A percentile compares a stretch with the other conserved stretches of the same genome.
Conservation (phyloP, 2,888 invertebrate species). For the Hirtodrosophila duncani region DNA sequence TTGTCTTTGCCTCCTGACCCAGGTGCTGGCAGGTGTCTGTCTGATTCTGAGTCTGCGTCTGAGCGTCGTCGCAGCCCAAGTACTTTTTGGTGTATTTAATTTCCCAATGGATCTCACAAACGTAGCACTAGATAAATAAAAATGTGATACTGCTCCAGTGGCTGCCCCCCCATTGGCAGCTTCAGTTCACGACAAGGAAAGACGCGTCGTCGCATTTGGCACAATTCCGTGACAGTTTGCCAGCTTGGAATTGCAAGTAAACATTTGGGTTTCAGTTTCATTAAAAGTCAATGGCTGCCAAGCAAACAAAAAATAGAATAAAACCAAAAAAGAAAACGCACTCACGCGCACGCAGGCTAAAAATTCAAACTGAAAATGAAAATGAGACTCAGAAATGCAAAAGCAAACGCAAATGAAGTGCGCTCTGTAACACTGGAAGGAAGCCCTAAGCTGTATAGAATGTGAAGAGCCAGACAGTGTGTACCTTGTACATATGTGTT, state of each 20-base stretch:
- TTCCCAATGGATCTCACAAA: slow-evolving; percentile 28
- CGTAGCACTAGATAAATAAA: slow-evolving; percentile 23
- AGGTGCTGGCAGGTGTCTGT: slow-evolving; percentile 3
- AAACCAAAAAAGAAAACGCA: slow-evolving; percentile 2
- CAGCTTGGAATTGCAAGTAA: slow-evolving; percentile 12
- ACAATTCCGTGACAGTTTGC: slow-evolving; percentile 1
- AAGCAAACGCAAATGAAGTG: too few relatives aligned
- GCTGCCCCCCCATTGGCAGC: neutral
- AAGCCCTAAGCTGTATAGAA: too few relatives aligned
- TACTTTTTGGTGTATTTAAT: slow-evolving; percentile 25
- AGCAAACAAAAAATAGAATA: slow-evolving; percentile 13
- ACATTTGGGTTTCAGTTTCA: slow-evolving; percentile 16
- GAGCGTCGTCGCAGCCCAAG: slow-evolving; percentile 5
- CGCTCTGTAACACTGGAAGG: too few relatives aligned
- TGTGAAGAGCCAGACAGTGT: too few relatives aligned
- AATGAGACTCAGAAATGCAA: neutral
- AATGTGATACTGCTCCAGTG: slow-evolving; percentile 16
- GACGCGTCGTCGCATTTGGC: neutral
- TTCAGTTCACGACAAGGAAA: too few relatives aligned
- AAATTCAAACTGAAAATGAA: neutral
- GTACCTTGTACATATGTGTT: too few relatives aligned
- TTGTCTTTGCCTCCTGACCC: too few relatives aligned
- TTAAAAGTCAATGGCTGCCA: slow-evolving; percentile 25
- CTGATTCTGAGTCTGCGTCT: neutral
- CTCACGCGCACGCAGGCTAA: neutral